These are phyloP conservation scores for Spatula clypeata DNA, from an alignment of 2,797 vertebrate species.

Conservation along the genomic window DNA sequence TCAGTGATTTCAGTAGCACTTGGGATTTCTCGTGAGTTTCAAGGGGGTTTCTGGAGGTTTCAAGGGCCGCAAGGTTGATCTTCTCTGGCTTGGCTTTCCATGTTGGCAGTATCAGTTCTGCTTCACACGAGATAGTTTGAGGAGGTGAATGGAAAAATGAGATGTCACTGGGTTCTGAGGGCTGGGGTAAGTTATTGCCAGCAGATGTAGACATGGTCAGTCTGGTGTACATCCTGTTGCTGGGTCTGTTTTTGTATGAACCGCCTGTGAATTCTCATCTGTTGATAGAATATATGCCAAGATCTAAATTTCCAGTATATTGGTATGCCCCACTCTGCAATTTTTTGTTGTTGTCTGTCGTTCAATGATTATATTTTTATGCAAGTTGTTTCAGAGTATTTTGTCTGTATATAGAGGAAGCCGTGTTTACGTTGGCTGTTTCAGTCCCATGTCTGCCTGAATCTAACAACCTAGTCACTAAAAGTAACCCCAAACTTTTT, in stretches of 20 bases:
- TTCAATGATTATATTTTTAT: not conserved
- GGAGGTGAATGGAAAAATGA: not conserved
- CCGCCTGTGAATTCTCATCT: not conserved
- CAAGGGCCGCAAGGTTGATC: not conserved
- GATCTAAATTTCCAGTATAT: not conserved
- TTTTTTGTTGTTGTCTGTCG: not conserved
- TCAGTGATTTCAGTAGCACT: not conserved
- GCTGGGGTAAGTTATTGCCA: not conserved
- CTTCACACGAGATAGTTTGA: not conserved
- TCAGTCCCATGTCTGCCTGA: not conserved
- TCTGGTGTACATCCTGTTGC: slow-evolving; percentile 28
- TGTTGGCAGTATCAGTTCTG: not conserved
- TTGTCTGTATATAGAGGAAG: not conserved
- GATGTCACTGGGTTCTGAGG: not conserved
- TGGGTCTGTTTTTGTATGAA: not conserved
- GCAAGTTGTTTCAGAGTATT: not conserved
- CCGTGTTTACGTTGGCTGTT: not conserved
- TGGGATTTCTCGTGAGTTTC: not conserved
- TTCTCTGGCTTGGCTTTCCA: not conserved
- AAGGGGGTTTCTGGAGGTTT: not conserved
- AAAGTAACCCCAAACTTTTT: not conserved
- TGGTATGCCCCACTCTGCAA: not conserved
- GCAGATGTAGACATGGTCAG: slow-evolving; percentile 31
- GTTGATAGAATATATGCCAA: not conserved
- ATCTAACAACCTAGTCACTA: not conserved